Conservation (phyloP, 2,888 invertebrate genomes). For the Entomobrya multifasciata region DNA sequence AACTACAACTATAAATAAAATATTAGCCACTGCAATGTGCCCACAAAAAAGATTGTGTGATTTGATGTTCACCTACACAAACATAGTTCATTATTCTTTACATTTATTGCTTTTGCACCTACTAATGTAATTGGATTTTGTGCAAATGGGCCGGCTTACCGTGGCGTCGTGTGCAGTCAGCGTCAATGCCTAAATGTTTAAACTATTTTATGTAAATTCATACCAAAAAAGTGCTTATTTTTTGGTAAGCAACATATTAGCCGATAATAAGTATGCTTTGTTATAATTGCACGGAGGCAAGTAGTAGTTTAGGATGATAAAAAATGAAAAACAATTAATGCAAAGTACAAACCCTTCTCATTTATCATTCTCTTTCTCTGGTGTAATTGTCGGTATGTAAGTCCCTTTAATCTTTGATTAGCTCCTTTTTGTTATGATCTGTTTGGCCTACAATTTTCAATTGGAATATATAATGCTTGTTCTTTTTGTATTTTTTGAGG, state of each 20-base stretch:
- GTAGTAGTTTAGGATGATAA: no score
- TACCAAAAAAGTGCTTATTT: no score
- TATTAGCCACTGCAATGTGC: neutral
- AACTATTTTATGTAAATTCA: neutral
- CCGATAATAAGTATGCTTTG: no score
- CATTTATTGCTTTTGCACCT: constrained; percentile 8
- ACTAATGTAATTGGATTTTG: constrained; percentile 39
- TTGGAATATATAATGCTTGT: neutral
- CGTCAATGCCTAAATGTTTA: neutral
- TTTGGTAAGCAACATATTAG: no score
- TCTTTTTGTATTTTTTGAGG: no score
- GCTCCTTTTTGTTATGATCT: neutral
- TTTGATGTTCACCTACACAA: no score
- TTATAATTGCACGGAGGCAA: no score
- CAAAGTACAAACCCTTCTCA: neutral
- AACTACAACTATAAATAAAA: neutral
- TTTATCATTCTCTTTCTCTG: neutral
- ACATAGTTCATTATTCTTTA: constrained; percentile 8
- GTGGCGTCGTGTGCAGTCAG: neutral
- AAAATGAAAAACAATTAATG: neutral
- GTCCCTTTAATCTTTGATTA: neutral
- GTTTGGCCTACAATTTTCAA: neutral
- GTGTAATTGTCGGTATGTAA: neutral
- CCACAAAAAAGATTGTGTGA: no score
- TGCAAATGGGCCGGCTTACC: constrained; percentile 40